Evolutionary conservation across 2,888 invertebrate genomes (phyloP), one percentile per base, ranked within the genome.

Genomic region (Drosophila anomalata): DNA sequence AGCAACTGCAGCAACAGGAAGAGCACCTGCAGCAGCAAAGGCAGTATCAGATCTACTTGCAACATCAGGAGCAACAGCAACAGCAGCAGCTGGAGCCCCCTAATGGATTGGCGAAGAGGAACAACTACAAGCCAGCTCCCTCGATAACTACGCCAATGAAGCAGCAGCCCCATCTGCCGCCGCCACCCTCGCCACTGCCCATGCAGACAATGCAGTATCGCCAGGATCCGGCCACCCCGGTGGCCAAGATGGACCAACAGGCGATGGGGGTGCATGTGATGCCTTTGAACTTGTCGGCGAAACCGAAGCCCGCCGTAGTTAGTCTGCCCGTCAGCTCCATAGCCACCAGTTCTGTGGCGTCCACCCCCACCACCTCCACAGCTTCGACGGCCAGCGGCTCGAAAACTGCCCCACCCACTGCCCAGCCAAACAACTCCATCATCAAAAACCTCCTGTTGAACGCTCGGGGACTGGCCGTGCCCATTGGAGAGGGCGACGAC

Each of bases 371-470:
- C 17, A 86, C 79, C 50, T 75, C 76, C 3, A 74, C 63, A 33
- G 66, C 78, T 3, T 73, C 83, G 2, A 7, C 36, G 42, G 56
- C 73, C 56, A 53, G 77, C 46, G 51, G 52, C 24, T 54, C 59
- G 6, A 36, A 66, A 14, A 31, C 62, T 4, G 33, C 46, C 6
- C 17, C 72, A 0, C 46, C 53, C 0, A 31, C 55, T 1, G 62
- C 63, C 90, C 94, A 95, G 9, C 93, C 94, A 2, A 95, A 94
- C 79, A 93, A 94, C 42, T 95, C 95, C 2, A 95, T 95, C 41
- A 94, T 94, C 62, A 97, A 97, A 91, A 96, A 97, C 90, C 93
- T 97, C 29, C 91, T 97, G 14, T 91, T 96, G 39, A 97, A 96
- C 92, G 93, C 94, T 31, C 93, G 94, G 73, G 92, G 92, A 17